Percentiles rank a stretch among this genome's conserved stretches.
Evolutionary conservation across 1,140 invertebrate genomes (phyloP).

Genomic region (Ostrea denselamellosa): DNA sequence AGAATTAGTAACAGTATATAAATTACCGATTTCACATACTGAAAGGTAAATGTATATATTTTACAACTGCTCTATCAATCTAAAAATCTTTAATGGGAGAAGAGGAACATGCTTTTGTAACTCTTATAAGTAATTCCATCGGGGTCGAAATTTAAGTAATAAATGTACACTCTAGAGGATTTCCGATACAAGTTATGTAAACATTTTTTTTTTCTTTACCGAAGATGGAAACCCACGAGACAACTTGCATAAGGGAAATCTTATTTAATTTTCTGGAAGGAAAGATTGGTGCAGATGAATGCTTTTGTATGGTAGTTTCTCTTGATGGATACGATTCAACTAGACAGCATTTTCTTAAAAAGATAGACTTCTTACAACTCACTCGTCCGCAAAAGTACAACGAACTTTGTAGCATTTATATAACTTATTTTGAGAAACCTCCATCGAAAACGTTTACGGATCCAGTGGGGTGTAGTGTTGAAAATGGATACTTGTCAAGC

Average conservation of each 20-base stretch:
- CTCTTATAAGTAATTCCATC: background rate
- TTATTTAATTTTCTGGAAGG: conserved; percentile 27
- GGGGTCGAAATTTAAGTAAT: background rate
- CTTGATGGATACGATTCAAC: conserved; percentile 52
- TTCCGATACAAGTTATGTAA: conserved; percentile 22
- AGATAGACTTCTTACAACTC: conserved; percentile 40
- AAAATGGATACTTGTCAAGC: conserved; percentile 59
- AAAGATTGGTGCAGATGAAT: conserved; percentile 53
- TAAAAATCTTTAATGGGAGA: too few relatives aligned
- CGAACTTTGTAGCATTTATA: conserved; percentile 44
- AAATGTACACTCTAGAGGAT: background rate
- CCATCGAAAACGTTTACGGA: conserved; percentile 28
- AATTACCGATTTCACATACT: too few relatives aligned
- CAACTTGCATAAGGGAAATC: background rate
- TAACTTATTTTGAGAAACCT: conserved; percentile 48
- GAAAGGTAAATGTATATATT: too few relatives aligned
- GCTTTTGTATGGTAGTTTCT: conserved; percentile 59
- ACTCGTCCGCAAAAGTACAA: conserved; percentile 45
- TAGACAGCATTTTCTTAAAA: conserved; percentile 42
- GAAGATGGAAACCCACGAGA: background rate
- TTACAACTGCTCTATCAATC: too few relatives aligned
- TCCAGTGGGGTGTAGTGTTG: conserved; percentile 54
- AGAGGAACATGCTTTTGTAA: too few relatives aligned
- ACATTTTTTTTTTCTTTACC: background rate
- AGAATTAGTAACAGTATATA: too few relatives aligned